Evolutionary conservation across 2,797 vertebrate species (phyloP), one percentile per base, ranked within the genome.

Genomic region (Dallia pectoralis): DNA sequence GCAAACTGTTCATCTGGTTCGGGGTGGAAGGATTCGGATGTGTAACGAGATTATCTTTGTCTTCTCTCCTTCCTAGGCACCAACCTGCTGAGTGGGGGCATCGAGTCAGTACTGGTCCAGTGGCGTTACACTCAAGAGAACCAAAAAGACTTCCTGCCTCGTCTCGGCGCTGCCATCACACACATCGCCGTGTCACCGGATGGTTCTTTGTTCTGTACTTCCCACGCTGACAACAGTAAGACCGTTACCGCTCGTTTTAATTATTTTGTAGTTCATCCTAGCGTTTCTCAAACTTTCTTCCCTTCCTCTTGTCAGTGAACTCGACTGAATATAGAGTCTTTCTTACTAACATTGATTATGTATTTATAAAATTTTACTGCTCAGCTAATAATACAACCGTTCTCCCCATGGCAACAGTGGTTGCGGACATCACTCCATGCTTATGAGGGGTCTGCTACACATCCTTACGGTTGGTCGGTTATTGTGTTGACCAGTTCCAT

Each of bases 171-270:
- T 0, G 84, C 96, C 40, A 97, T 99, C 70, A 92, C 95, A 36
- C 94, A 94, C 72, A 92, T 98, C 71, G 78, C 90, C 0, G 87
- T 94, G 40, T 96, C 97, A 0, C 91, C 96, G 0, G 94, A 97
- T 0, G 97, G 98, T 0, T 25, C 92, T 0, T 87, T 96, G 19
- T 94, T 93, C 84, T 96, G 94, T 70, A 98, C 96, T 0, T 92
- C 94, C 3, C 97, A 99, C 81, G 82, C 89, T 0, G 96, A 99
- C 89, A 99, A 99, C 86, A 98, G 97, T 99, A 94, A 93, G 14
- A 44, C n/a, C 59, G 27, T 18, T 3, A 19, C 18, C 9, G 16
- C 14, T 22, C 30, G 2, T 7, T 66, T 0, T 27, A 4, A 3
- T 33, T n/a, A 2, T 22, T 4, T 59, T 4, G 4, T 51, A 22